A percentile compares a stretch with the other conserved stretches of the same genome.
These are phyloP conservation scores for Branchipolynoe longqiensis DNA, from an alignment of 2,888 invertebrate genomes.

Conservation along the genomic window DNA sequence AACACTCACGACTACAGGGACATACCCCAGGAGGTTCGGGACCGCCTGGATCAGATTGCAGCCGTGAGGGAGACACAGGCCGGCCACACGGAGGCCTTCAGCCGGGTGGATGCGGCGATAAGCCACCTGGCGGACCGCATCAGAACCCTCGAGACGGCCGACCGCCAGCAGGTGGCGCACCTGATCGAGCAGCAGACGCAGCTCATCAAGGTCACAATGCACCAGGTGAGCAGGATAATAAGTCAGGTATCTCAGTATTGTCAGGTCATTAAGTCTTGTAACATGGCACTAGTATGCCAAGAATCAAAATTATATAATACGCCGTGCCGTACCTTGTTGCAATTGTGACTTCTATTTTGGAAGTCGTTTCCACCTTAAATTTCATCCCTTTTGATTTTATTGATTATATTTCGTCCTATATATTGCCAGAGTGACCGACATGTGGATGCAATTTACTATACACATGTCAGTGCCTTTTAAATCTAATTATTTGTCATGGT, in stretches of 20 bases:
- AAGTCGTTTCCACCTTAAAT: too few relatives aligned
- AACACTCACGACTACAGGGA: not conserved
- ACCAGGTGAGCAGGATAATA: slow-evolving; percentile 23
- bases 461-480: too few relatives aligned
- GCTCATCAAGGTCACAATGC: slow-evolving; percentile 46
- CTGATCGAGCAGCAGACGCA: slow-evolving; percentile 46
- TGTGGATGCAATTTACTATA: too few relatives aligned
- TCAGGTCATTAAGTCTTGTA: too few relatives aligned
- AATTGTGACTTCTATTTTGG: too few relatives aligned
- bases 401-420: too few relatives aligned
- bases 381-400: too few relatives aligned
- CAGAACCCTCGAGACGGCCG: slow-evolving; percentile 3
- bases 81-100: slow-evolving; percentile 13
- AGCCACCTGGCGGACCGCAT: not conserved
- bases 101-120: slow-evolving; percentile 1
- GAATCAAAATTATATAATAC: too few relatives aligned
- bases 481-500: too few relatives aligned
- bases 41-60: slow-evolving; percentile 22
- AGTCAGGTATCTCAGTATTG: not conserved
- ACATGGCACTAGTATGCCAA: too few relatives aligned
- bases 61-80: slow-evolving; percentile 35
- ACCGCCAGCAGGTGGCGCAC: slow-evolving; percentile 41
- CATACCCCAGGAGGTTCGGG: slow-evolving; percentile 10
- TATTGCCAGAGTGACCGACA: too few relatives aligned
- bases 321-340: too few relatives aligned